A percentile compares a stretch with the other conserved stretches of the same genome.
Conservation (phyloP, 2,113 vertebrate genomes). For the Corapipo altera region DNA sequence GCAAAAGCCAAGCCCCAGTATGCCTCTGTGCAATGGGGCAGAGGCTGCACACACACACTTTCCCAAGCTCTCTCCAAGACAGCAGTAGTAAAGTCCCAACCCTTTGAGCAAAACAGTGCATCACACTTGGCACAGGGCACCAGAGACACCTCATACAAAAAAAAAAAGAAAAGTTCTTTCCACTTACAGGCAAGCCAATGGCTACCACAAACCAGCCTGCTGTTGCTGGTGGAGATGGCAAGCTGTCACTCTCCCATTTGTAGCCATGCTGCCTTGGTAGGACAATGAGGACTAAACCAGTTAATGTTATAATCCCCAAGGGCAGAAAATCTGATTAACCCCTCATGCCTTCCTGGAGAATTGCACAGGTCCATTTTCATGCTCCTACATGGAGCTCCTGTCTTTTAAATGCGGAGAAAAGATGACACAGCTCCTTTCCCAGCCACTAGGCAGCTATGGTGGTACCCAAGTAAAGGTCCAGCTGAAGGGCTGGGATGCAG, state of each 20-base stretch:
- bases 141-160: neutral
- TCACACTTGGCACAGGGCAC: neutral
- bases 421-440: neutral
- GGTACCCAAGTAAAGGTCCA: neutral
- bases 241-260: neutral
- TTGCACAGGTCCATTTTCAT: neutral
- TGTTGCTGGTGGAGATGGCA: neutral
- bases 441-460: neutral
- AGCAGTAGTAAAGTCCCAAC: neutral
- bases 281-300: neutral
- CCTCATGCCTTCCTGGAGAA: neutral
- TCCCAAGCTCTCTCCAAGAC: neutral
- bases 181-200: neutral
- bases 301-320: neutral
- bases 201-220: neutral
- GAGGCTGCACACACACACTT: neutral
- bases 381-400: neutral
- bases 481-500: neutral
- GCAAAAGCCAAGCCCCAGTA: neutral
- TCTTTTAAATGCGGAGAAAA: neutral
- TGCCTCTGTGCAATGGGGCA: neutral
- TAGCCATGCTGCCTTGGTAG: neutral
- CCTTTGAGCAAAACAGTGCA: neutral
- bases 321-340: neutral
- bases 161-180: neutral